Base-by-base conservation (phyloP, 2,888 invertebrate species). In the Drosophila mercatorum region DNA sequence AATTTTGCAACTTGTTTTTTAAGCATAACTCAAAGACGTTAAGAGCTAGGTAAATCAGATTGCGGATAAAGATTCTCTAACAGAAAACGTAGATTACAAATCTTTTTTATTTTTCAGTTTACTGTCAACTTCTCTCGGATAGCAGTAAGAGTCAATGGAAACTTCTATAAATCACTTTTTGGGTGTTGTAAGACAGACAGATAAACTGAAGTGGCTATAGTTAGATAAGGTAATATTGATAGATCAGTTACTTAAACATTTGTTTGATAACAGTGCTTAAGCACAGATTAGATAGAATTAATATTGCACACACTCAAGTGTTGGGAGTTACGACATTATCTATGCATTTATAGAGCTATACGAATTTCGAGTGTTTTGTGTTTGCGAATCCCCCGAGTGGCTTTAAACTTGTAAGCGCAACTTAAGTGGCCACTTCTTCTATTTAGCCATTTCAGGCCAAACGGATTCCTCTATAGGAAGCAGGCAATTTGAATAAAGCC, bases 401-500 rank as follows among this genome's bases (percentile, higher is more conserved):
- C 66, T 60, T 55, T 61, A 36, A 53, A 58, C 38, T 31, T 63
- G 22, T 62, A 67, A 66, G 62, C 52, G 53, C 36, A 51, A 17
- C 44, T 60, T 34, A 34, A 82, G 75, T 66, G 47, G 12, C 52
- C 62, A 51, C 49, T 51, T 47, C 38, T 26, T 47, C 41, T 2
- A 22, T 11, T 12, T 40, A 14, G 52, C 52, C 80, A 80, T 72
- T 74, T 74, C 80, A 57, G 60, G 47, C 12, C 5, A 69, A 64
- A 61, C 22, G 52, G 61, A 64, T 64, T 28, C 52, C 43, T 64
- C 43, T 66, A 64, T 85, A 71, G 84, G 81, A 83, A 86, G 67
- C 63, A 34, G 47, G 60, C 70, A 73, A 85, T 83, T 83, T 84
- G 59, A 85, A 77, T 87, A 76, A 55, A 55, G 40, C 57, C 36